Evolutionary conservation across 1,140 invertebrate species (phyloP).

Genomic region (Magallana angulata): DNA sequence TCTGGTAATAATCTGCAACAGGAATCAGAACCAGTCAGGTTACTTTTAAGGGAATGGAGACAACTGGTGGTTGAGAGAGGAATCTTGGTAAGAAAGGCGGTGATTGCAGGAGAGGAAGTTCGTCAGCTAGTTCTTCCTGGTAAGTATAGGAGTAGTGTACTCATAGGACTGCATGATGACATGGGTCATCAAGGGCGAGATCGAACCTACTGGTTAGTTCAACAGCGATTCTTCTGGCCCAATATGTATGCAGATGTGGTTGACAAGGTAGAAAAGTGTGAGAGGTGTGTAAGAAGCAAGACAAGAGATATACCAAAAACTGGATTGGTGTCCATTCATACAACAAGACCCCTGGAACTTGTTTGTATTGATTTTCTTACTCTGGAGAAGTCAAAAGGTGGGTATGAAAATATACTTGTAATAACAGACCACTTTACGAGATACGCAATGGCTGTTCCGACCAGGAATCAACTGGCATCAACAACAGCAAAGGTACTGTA

Average conservation of each 20-base stretch:
- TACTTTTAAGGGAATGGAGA: slow-evolving; percentile 35
- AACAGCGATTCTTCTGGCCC: slow-evolving; percentile 38
- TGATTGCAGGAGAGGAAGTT: not conserved
- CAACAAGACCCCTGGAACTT: slow-evolving; percentile 29
- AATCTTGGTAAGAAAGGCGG: not conserved
- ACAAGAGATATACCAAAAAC: not conserved
- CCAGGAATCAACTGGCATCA: too few relatives aligned
- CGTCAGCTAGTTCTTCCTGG: slow-evolving; percentile 54
- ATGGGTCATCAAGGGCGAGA: not conserved
- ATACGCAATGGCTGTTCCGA: too few relatives aligned
- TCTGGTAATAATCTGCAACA: not conserved
- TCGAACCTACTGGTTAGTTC: slow-evolving; percentile 15
- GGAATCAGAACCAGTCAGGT: slow-evolving; percentile 4
- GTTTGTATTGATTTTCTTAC: slow-evolving; percentile 47
- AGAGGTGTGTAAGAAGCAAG: slow-evolving; percentile 35
- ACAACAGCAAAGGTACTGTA: too few relatives aligned
- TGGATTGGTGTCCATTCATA: slow-evolving; percentile 10
- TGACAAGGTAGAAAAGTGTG: slow-evolving; percentile 17
- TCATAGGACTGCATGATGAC: slow-evolving; percentile 11
- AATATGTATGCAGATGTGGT: slow-evolving; percentile 22
- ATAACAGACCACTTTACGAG: too few relatives aligned
- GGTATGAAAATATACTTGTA: slow-evolving; percentile 23
- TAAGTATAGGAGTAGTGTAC: not conserved
- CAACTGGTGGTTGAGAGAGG: slow-evolving; percentile 23
- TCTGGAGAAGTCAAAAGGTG: slow-evolving; percentile 37